These are phyloP conservation scores for Micronycteris hirsuta DNA, from an alignment of 2,113 vertebrate species.

Conservation along the genomic window DNA sequence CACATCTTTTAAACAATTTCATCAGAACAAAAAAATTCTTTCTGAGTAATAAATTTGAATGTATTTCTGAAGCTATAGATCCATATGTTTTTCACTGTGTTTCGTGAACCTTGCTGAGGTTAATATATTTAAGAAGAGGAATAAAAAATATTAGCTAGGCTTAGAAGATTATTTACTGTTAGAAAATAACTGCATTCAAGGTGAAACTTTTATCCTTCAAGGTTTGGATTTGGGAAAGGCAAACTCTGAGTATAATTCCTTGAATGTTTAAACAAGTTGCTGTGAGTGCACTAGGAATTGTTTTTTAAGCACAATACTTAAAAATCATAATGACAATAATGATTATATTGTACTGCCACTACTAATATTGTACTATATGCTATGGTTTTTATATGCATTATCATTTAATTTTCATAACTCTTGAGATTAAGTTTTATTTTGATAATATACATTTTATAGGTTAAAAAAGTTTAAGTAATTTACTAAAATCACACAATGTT, in stretches of 20 bases:
- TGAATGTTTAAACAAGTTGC: background rate
- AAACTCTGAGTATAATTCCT: background rate
- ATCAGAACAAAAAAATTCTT: background rate
- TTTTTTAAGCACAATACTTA: background rate
- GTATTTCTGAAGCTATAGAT: background rate
- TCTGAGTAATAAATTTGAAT: background rate
- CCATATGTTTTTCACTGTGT: background rate
- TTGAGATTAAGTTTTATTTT: background rate
- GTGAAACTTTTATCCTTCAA: background rate
- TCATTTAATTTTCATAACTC: background rate
- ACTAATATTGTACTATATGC: background rate
- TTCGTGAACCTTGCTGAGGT: background rate
- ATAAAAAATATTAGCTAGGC: background rate
- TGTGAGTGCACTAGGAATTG: background rate
- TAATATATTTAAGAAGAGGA: background rate
- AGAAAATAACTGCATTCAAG: background rate
- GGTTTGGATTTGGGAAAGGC: background rate
- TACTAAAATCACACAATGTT: background rate
- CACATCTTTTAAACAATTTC: background rate
- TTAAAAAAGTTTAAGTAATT: background rate
- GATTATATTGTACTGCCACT: background rate
- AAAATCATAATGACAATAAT: background rate
- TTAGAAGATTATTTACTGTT: background rate
- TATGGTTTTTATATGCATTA: background rate
- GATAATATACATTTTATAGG: background rate